Percentiles rank a stretch among this genome's conserved stretches.
phyloP scores from a whole-genome alignment of 2,888 invertebrate genomes.

The Octodonta nipae region DNA sequence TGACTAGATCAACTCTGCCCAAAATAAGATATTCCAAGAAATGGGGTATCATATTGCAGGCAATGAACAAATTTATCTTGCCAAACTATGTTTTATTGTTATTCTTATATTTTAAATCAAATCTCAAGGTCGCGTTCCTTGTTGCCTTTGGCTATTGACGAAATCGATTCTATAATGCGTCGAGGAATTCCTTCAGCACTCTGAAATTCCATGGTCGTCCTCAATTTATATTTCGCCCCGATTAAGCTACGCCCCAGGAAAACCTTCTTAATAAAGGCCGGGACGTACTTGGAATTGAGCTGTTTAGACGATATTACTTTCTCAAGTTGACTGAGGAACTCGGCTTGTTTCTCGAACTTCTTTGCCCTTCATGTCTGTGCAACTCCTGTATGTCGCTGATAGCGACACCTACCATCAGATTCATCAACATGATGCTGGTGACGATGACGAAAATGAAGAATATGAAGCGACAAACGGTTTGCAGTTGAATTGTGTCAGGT shows the following conservation, averaged over 20 bases:
- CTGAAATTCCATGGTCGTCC: constrained; percentile 15
- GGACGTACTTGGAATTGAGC: constrained; percentile 15
- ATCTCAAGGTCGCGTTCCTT: too few species aligned
- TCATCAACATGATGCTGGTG: constrained; percentile 43
- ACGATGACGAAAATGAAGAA: constrained; percentile 40
- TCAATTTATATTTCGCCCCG: constrained; percentile 13
- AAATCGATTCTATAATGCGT: constrained; percentile 23
- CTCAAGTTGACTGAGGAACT: constrained; percentile 32
- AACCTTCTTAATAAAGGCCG: constrained; percentile 12
- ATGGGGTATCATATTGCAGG: too few species aligned
- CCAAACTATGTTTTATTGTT: too few species aligned
- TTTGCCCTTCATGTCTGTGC: constrained; percentile 25
- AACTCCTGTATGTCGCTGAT: constrained; percentile 40
- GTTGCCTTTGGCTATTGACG: too few species aligned
- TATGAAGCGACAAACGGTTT: constrained; percentile 31
- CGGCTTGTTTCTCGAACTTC: constrained; percentile 31
- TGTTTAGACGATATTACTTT: constrained; percentile 22
- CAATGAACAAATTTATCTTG: too few species aligned
- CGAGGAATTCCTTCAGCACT: constrained; percentile 19
- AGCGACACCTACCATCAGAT: constrained; percentile 42
- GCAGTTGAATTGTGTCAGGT: constrained; percentile 8
- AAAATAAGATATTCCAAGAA: too few species aligned
- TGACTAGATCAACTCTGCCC: too few species aligned
- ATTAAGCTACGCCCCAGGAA: constrained; percentile 13
- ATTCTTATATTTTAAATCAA: too few species aligned